phyloP scores from a whole-genome alignment of 2,888 invertebrate species.

The Caenorhabditis japonica region DNA sequence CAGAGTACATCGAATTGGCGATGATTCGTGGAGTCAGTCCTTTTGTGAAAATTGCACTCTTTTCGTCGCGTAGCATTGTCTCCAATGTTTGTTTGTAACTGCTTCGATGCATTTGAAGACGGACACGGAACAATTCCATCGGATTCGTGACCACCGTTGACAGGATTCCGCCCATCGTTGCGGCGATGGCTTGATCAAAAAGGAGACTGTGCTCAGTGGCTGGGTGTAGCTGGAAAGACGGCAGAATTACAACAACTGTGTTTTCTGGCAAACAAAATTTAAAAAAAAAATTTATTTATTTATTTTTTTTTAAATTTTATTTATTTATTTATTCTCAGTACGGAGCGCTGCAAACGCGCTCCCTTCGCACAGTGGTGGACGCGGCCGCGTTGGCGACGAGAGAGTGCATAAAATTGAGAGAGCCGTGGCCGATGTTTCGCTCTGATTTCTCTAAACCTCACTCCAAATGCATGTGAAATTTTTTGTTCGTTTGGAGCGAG shows the following conservation, averaged over 20 bases:
- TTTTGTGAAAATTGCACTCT: slow-evolving; percentile 59
- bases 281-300: neutral
- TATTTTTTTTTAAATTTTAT: too few species aligned
- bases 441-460: too few species aligned
- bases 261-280: neutral
- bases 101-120: slow-evolving; percentile 63
- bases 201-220: slow-evolving; percentile 52
- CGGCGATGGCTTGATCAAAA: slow-evolving; percentile 62
- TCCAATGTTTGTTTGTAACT: slow-evolving; percentile 54
- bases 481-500: too few species aligned
- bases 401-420: too few species aligned
- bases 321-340: too few species aligned
- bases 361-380: too few species aligned
- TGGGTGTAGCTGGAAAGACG: slow-evolving; percentile 46
- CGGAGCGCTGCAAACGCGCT: too few species aligned
- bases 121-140: slow-evolving; percentile 65
- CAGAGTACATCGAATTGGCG: slow-evolving; percentile 63
- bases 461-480: too few species aligned
- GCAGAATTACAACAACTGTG: neutral
- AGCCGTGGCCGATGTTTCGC: too few species aligned
- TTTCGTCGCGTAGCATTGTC: slow-evolving; percentile 58
- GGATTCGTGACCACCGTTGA: slow-evolving; percentile 66
- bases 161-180: slow-evolving; percentile 58
- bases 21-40: slow-evolving; percentile 65
- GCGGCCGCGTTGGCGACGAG: too few species aligned